A percentile compares a stretch with the other conserved stretches of the same genome.
Evolutionary conservation across 2,888 invertebrate genomes (phyloP).

Genomic region (Nysson spinosus): DNA sequence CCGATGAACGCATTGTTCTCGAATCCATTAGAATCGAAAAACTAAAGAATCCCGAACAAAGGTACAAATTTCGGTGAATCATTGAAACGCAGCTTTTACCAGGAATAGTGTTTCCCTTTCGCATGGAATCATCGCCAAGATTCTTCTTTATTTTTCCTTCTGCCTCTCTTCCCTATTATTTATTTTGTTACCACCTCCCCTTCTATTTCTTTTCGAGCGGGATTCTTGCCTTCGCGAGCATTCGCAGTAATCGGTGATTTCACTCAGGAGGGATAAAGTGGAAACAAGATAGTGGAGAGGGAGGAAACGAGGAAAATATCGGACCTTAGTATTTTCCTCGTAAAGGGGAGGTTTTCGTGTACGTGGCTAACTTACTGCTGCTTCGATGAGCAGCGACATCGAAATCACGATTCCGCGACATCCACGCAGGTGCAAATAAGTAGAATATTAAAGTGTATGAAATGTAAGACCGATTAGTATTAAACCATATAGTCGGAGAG

Average conservation of each 20-base stretch:
- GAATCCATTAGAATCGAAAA: not conserved
- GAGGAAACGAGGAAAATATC: slow-evolving; percentile 7
- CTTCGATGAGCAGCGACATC: slow-evolving; percentile 12
- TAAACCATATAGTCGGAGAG: too few relatives aligned
- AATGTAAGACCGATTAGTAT: too few relatives aligned
- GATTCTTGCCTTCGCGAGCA: slow-evolving; percentile 19
- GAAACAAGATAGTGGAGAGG: not conserved
- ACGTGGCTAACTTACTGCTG: slow-evolving; percentile 14
- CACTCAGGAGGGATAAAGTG: not conserved
- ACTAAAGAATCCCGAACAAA: not conserved
- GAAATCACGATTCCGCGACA: not conserved
- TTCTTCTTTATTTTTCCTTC: not conserved
- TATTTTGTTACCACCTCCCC: slow-evolving; percentile 13
- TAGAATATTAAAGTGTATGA: too few relatives aligned
- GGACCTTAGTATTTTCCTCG: slow-evolving; percentile 10
- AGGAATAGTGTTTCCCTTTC: not conserved
- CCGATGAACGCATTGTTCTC: not conserved
- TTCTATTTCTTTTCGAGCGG: not conserved
- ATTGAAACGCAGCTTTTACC: slow-evolving; percentile 11
- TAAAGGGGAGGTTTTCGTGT: slow-evolving; percentile 14
- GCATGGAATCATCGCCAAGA: not conserved
- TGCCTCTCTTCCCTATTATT: slow-evolving; percentile 8
- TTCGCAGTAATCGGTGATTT: not conserved
- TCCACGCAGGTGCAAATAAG: too few relatives aligned
- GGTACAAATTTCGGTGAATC: slow-evolving; percentile 27